Base-by-base conservation (phyloP, 2,888 invertebrate genomes). In the Chrysolina oricalcia region DNA sequence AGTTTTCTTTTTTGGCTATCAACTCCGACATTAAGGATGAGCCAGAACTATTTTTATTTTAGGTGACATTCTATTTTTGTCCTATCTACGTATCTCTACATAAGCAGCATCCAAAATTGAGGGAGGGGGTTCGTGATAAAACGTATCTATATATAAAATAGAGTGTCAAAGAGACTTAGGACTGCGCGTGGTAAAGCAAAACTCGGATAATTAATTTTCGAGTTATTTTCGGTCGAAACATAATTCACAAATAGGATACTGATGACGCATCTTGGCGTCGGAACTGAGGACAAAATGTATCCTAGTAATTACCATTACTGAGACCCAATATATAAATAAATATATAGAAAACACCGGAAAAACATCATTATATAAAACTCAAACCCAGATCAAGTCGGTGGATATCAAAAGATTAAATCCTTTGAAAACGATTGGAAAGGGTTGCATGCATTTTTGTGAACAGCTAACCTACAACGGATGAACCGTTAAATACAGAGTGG, bases 141-240 rank as follows among this genome's bases (percentile, higher is more conserved):
- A 78, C 77, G 80, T 79, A 79, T 84, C 85, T 86, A 86, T 80
- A 86, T 85, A 82, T 85, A 85, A 85, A 84, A 82, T 82, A 74
- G 77, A 81, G 83, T 86, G 85, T 85, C 85, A 85, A 86, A 86
- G 84, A 84, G 85, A 82, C 81, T 81, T 79, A 79, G 79, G 80
- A 79, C 80, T 73, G 76, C 79, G 82, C 81, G 82, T 81, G 81
- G 81, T 83, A 78, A 74, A 81, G 82, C 82, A 84, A 83, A 84
- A 82, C 82, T 81, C 81, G 71, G 80, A 79, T 83, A 85, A 86
- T 86, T 84, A 86, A 85, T 85, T 85, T 82, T 82, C 76, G 78
- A 80, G 84, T 82, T 86, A 86, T 86, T 86, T 86, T 85, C 79
- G 83, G 81, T 80, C 73, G 80, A 82, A 81, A 84, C 81, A 84